Base-by-base conservation (phyloP, 2,113 vertebrate species). In the Daphoenositta chrysoptera region DNA sequence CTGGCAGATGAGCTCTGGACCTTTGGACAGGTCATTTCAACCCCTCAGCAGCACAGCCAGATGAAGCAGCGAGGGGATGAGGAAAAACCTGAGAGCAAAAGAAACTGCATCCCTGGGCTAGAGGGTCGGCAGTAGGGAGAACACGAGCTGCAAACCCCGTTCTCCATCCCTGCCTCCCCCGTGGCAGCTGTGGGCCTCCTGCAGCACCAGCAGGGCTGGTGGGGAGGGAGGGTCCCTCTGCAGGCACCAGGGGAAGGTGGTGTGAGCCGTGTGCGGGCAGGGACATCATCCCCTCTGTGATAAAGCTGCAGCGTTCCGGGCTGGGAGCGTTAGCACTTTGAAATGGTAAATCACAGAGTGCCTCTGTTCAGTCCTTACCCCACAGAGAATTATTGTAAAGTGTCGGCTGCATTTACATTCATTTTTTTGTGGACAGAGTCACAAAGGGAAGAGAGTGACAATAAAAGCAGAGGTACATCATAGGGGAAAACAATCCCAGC, bases 241-340 rank as follows among this genome's bases (percentile, higher is more conserved):
- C 15, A 40, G 81, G 33, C 51, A 22, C 23, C 44, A 64, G 86
- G 87, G 89, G 87, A 95, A 76, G 4, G 19, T 6, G 10, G 11
- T 15, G 21, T 2, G 21, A 87, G 64, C 54, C 65, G 40, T 0
- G 1, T 39, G 40, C 14, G 17, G 54, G 28, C 48, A 54, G n/a
- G 13, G 50, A 16, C 27, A 92, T 60, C 30, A 7, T 61, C 70
- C 21, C 58, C 64, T 78, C 94, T 93, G 28, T 28, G 95, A 96
- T 89, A 92, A 91, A 86, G 65, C 75, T 69, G 44, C 23, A 6
- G 11, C 20, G 48, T 89, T 95, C 39, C 17, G 20, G 78, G 76
- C 86, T 91, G 90, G 90, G 90, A 95, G 35, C 1, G 6, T 64
- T 82, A 50, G 87, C 72, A 89, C 94, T 95, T 94, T 94, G 69